These are phyloP conservation scores for Cygnus buccinator DNA, from an alignment of 2,113 vertebrate genomes.

Conservation along the genomic window DNA sequence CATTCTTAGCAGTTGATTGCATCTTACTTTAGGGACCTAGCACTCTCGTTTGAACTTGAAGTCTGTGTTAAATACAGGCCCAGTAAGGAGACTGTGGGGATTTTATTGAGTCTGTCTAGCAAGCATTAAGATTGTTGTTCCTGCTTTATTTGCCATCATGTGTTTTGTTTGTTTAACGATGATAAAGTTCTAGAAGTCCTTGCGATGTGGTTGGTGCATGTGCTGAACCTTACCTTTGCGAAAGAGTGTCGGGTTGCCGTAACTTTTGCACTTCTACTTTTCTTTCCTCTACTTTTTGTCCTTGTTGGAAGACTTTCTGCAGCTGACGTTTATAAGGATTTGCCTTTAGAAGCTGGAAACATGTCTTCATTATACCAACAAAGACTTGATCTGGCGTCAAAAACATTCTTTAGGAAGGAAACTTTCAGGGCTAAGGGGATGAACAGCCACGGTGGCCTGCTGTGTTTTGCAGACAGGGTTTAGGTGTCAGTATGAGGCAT, in stretches of 20 bases:
- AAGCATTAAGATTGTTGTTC: neutral
- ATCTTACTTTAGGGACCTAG: neutral
- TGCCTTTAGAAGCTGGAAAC: neutral
- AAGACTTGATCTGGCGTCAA: neutral
- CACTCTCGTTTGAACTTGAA: neutral
- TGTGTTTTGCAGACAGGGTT: neutral
- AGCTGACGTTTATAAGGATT: neutral
- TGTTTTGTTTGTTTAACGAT: neutral
- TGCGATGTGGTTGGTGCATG: neutral
- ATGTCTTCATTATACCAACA: neutral
- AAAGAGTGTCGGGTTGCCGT: neutral
- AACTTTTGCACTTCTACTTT: neutral
- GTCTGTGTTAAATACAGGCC: fast-evolving
- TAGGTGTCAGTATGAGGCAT: neutral
- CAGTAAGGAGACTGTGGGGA: neutral
- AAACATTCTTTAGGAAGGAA: neutral
- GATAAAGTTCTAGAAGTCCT: neutral
- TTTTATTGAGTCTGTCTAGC: neutral
- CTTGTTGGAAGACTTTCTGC: neutral
- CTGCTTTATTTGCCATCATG: neutral
- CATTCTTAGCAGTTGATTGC: neutral
- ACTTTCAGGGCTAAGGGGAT: neutral
- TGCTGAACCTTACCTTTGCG: neutral
- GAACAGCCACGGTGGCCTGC: neutral
- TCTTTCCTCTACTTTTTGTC: neutral